Conservation (phyloP, 2,888 invertebrate genomes). For the Harpagoxenus sublaevis region DNA sequence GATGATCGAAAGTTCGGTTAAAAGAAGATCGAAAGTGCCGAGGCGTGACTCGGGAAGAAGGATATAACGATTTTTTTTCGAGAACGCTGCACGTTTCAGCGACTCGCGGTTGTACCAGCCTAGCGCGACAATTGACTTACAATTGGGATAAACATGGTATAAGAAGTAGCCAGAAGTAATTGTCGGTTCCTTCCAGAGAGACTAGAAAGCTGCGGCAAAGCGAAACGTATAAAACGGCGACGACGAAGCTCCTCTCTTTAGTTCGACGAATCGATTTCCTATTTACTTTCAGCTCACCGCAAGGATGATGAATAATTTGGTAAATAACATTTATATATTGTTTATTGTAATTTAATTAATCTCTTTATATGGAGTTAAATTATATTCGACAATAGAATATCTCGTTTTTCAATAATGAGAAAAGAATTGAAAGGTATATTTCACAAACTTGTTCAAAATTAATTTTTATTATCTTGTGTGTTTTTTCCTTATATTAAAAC, state of each 20-base stretch:
- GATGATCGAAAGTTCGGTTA: slow-evolving; percentile 66
- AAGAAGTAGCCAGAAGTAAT: slow-evolving; percentile 71
- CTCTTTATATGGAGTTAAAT: neutral
- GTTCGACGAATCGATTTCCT: slow-evolving; percentile 66
- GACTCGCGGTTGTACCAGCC: neutral
- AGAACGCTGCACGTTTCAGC: slow-evolving; percentile 5
- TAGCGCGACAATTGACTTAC: slow-evolving; percentile 45
- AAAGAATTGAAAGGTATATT: neutral
- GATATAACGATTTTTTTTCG: slow-evolving; percentile 36
- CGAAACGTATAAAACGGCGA: slow-evolving; percentile 81
- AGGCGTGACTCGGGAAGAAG: slow-evolving; percentile 32
- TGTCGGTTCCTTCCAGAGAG: slow-evolving; percentile 60
- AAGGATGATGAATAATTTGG: slow-evolving; percentile 77
- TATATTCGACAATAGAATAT: neutral
- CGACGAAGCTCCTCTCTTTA: slow-evolving; percentile 70
- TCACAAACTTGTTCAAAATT: neutral
- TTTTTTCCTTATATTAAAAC: neutral
- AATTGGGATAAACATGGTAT: slow-evolving; percentile 56
- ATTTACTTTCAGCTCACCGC: slow-evolving; percentile 56
- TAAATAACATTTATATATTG: slow-evolving; percentile 66
- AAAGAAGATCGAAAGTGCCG: slow-evolving; percentile 43
- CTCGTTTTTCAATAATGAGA: too few species aligned
- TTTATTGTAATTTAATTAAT: neutral
- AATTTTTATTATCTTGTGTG: neutral
- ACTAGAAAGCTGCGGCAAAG: slow-evolving; percentile 81